Evolutionary conservation across 2,888 invertebrate species (phyloP), one percentile per base, ranked within the genome.

Genomic region (Choreutis nemorana): DNA sequence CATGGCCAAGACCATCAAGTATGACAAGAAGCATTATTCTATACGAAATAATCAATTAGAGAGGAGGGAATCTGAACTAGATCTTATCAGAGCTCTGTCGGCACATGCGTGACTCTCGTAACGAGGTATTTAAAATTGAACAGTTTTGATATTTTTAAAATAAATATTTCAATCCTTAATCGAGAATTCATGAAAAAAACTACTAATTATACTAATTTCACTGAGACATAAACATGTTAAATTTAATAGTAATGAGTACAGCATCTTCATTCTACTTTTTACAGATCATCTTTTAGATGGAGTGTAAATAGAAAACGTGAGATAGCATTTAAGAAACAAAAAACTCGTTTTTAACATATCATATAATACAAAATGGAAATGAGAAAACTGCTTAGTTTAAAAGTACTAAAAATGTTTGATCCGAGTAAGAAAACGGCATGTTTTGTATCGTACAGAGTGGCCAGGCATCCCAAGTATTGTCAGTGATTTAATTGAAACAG

Each of bases 401-500:
- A 55, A 59, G 35, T 46, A 66, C 54, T 66, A 67, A 68, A 41
- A 56, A 33, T 13, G 14, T 28, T 26, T 3, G n/a, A 22, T 28
- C 44, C 12, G 13, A 23, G 31, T 45, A 49, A 38, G 43, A 35
- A 46, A 44, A 50, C 35, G 58, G 58, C 56, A 57, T 71, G 61
- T 75, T 71, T 68, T 66, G 65, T n/a, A n/a, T n/a, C n/a, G 68
- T 66, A 58, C 56, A 44, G 61, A 57, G 60, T 59, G 60, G 55
- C 53, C 62, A 58, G 62, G 63, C 58, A 72, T 75, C 67, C 57
- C 49, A 67, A 68, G 70, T 70, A 77, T 72, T 77, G 77, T 75
- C 70, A 68, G 75, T 66, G 66, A 63, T 71, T 71, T 77, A 78
- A 78, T 77, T 75, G 77, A 77, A 78, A 78, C 78, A 77, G 78